Conservation (phyloP, 2,113 vertebrate species). For the Tachycineta bicolor region DNA sequence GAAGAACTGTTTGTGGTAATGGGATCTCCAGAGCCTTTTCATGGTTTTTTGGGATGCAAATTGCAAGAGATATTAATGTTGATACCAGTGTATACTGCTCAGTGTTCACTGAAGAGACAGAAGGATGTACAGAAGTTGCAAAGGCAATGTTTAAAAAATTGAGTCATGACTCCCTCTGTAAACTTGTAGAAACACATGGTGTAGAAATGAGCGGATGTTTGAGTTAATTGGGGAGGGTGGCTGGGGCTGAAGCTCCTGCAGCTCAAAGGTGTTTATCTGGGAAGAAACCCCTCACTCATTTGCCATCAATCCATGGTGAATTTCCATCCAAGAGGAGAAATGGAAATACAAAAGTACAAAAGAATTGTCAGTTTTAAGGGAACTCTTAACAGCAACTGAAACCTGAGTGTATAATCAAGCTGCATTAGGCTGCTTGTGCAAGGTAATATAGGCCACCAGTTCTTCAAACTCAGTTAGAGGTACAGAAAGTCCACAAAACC, state of each 20-base stretch:
- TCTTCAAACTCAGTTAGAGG: background rate
- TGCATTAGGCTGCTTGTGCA: background rate
- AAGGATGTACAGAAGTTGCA: background rate
- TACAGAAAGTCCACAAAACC: background rate
- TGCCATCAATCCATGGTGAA: background rate
- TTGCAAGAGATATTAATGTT: background rate
- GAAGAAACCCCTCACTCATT: background rate
- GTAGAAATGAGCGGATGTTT: background rate
- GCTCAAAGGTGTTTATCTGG: accelerated
- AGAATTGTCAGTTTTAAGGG: background rate
- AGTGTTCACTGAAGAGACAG: background rate
- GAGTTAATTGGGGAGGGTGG: background rate
- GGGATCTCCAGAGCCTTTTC: background rate
- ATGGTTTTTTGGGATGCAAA: background rate
- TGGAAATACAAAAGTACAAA: background rate
- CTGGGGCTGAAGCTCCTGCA: background rate
- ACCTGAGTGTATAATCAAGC: background rate
- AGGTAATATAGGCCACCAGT: background rate
- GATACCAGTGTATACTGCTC: accelerated
- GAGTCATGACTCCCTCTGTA: background rate
- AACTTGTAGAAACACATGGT: accelerated
- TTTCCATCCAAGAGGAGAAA: background rate
- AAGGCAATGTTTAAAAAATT: background rate
- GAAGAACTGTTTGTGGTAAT: background rate
- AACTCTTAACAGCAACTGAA: background rate